Evolutionary conservation across 2,888 invertebrate genomes (phyloP).

Genomic region (Eupithecia vulgata): DNA sequence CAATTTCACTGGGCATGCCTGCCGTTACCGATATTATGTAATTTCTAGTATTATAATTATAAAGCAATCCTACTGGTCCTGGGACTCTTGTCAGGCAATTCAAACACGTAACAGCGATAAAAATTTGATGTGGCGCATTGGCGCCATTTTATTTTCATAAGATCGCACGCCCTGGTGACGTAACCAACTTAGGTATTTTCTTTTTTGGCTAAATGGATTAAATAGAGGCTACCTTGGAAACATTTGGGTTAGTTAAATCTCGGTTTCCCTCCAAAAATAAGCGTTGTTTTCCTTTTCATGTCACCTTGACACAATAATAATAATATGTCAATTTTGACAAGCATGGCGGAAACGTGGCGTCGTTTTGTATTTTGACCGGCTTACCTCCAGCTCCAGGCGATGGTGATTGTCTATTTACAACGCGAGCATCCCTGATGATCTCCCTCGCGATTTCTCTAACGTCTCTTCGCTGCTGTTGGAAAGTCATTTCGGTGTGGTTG

Average conservation of each 20-base stretch:
- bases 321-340: constrained; percentile 81
- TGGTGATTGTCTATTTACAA: constrained; percentile 74
- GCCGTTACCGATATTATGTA: constrained; percentile 42
- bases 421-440: constrained; percentile 76
- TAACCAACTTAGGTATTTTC: constrained; percentile 65
- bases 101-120: constrained; percentile 43
- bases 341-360: constrained; percentile 84
- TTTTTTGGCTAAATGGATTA: constrained; percentile 43
- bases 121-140: constrained; percentile 61
- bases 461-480: constrained; percentile 74
- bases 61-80: constrained; percentile 8
- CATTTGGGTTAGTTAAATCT: constrained; percentile 50
- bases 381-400: constrained; percentile 82
- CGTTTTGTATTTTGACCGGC: constrained; percentile 71
- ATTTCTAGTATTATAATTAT: constrained; percentile 31
- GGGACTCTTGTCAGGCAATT: constrained; percentile 5
- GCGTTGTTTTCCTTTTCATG: constrained; percentile 79
- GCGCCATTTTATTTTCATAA: constrained; percentile 82
- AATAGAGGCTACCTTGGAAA: constrained; percentile 32
- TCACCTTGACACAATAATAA: constrained; percentile 82
- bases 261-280: constrained; percentile 58
- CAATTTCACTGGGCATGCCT: constrained; percentile 49
- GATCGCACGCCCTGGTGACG: constrained; percentile 72
- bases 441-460: constrained; percentile 78
- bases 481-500: constrained; percentile 81